Conservation (phyloP, 2,888 invertebrate genomes). For the Agelastica alni region DNA sequence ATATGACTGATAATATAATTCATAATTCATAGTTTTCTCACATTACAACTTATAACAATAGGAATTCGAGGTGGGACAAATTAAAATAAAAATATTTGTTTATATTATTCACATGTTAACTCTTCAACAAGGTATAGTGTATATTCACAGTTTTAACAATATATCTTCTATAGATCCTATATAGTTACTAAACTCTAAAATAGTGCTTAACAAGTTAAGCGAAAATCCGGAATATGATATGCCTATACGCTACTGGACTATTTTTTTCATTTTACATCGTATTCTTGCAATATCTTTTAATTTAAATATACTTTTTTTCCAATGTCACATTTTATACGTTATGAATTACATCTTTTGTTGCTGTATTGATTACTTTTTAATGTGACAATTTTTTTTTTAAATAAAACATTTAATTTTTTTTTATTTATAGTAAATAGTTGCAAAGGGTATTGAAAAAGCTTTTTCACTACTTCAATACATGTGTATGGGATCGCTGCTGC, state of each 20-base stretch:
- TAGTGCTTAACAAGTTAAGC: slow-evolving; percentile 36
- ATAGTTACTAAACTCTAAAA: slow-evolving; percentile 38
- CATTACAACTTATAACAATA: slow-evolving; percentile 1
- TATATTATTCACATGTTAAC: slow-evolving; percentile 32
- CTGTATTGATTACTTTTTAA: too few relatives aligned
- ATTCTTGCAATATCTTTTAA: slow-evolving; percentile 22
- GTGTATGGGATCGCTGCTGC: too few relatives aligned
- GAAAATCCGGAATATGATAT: slow-evolving; percentile 45
- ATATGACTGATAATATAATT: slow-evolving; percentile 2
- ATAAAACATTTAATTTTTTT: too few relatives aligned
- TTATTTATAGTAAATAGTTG: too few relatives aligned
- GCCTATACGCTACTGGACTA: slow-evolving; percentile 54
- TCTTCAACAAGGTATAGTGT: slow-evolving; percentile 44
- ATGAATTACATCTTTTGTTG: too few relatives aligned
- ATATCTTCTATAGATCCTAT: slow-evolving; percentile 43
- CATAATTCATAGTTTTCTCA: background rate
- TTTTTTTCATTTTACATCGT: slow-evolving; percentile 37
- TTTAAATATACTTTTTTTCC: too few relatives aligned
- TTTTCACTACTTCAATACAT: too few relatives aligned
- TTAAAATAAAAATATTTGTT: slow-evolving; percentile 19
- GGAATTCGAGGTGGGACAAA: slow-evolving; percentile 1
- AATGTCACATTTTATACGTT: too few relatives aligned
- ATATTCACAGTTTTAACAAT: slow-evolving; percentile 49
- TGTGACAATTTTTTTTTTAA: too few relatives aligned
- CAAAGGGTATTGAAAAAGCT: too few relatives aligned